Percentiles rank a stretch among this genome's conserved stretches.
These are phyloP conservation scores for Eclectus roratus DNA, from an alignment of 2,113 vertebrate genomes.

Conservation along the genomic window DNA sequence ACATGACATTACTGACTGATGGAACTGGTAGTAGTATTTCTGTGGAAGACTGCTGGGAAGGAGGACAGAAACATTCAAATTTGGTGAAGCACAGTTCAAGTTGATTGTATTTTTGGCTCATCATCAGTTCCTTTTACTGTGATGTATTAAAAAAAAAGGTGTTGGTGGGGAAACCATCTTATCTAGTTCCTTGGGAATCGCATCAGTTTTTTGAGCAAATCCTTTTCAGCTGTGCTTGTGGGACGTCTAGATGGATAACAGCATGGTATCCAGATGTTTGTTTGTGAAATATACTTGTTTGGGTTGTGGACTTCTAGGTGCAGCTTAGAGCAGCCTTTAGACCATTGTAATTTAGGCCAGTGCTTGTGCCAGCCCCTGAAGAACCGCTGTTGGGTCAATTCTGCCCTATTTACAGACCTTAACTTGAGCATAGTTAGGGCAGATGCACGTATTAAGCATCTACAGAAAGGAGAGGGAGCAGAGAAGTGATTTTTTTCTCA, in stretches of 20 bases:
- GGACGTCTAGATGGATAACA: background rate
- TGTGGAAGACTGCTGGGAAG: background rate
- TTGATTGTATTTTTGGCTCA: background rate
- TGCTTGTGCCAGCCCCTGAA: background rate
- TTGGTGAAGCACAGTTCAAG: background rate
- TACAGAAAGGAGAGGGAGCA: background rate
- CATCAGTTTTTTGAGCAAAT: background rate
- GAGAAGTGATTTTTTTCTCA: background rate
- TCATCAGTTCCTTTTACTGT: background rate
- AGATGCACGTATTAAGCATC: background rate
- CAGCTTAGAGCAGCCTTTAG: background rate
- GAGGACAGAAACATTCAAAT: background rate
- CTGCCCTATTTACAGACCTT: background rate
- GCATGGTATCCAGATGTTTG: background rate
- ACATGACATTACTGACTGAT: background rate
- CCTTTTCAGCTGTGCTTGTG: background rate
- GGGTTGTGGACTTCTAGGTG: background rate
- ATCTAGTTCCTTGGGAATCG: background rate
- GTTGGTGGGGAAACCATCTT: rapidly evolving
- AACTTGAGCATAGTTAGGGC: background rate
- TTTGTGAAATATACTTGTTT: background rate
- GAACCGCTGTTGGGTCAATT: background rate
- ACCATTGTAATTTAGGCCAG: background rate
- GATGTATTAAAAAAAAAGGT: background rate
- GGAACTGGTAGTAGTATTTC: background rate